phyloP scores from a whole-genome alignment of 2,888 invertebrate species.

The Monoplex corrugatus region DNA sequence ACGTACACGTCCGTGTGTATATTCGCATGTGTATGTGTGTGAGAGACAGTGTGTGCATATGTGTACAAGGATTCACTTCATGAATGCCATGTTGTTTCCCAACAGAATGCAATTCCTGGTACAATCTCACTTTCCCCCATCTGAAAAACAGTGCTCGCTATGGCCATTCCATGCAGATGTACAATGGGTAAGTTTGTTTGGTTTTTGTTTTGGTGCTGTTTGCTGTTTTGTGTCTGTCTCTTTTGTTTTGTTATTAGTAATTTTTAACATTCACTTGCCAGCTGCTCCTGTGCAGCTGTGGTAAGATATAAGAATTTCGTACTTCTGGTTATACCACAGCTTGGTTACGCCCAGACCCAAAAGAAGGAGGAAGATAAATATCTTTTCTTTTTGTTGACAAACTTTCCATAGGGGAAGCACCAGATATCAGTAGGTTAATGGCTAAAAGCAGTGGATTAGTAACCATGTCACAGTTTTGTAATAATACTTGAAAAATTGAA shows the following conservation, averaged over 20 bases:
- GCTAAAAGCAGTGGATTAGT: no score
- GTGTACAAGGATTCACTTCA: no score
- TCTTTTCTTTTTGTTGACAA: no score
- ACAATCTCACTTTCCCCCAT: conserved; percentile 61
- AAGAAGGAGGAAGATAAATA: no score
- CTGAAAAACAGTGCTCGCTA: conserved; percentile 87
- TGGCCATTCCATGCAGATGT: conserved; percentile 90
- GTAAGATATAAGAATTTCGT: no score
- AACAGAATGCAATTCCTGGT: conserved; percentile 79
- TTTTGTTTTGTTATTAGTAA: not conserved
- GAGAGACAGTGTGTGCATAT: no score
- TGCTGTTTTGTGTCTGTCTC: not conserved
- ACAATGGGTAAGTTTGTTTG: conserved; percentile 83
- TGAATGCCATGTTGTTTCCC: not conserved
- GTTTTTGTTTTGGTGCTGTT: not conserved
- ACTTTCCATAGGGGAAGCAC: no score
- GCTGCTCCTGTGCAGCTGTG: not conserved
- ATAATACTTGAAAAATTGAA: no score
- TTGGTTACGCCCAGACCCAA: no score
- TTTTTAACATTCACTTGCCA: not conserved
- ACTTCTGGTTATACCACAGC: no score
- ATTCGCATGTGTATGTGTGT: not conserved
- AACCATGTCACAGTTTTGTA: no score
- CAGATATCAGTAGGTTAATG: no score
- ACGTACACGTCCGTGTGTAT: not conserved